A percentile compares a stretch with the other conserved stretches of the same genome.
Conservation (phyloP, 2,888 invertebrate species). For the Drosophila buzzatii region DNA sequence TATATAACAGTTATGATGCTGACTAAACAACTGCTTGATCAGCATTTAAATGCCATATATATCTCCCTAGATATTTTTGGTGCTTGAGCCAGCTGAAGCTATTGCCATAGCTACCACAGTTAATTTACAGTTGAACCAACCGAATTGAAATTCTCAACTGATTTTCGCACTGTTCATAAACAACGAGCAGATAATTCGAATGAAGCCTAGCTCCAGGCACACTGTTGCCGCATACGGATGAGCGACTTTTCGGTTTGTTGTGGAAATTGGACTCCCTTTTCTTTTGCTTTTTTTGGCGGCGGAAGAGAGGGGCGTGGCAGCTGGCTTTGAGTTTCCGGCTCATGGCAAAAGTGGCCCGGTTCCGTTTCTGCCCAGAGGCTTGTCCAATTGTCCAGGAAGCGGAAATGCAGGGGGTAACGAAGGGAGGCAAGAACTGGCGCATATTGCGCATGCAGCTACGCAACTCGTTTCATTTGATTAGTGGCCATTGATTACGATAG, state of each 20-base stretch:
- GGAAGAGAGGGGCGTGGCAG: background rate
- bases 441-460: slow-evolving; percentile 50
- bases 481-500: slow-evolving; percentile 57
- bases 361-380: slow-evolving; percentile 26
- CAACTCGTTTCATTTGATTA: slow-evolving; percentile 69
- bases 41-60: too few relatives aligned
- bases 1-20: background rate
- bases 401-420: background rate
- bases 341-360: slow-evolving; percentile 36
- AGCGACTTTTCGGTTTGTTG: slow-evolving; percentile 18
- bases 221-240: slow-evolving; percentile 6
- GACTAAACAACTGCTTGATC: too few relatives aligned
- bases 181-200: background rate
- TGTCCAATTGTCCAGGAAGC: slow-evolving; percentile 9
- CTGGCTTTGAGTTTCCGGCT: slow-evolving; percentile 53
- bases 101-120: background rate
- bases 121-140: background rate
- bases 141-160: background rate
- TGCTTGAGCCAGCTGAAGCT: background rate
- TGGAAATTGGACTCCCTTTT: slow-evolving; percentile 19
- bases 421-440: background rate
- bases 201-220: background rate
- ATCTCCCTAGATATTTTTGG: too few relatives aligned
- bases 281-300: background rate
- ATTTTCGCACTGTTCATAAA: background rate